Evolutionary conservation across 2,113 vertebrate genomes (phyloP), one percentile per base, ranked within the genome.

Genomic region (Orientallactaga bullata): DNA sequence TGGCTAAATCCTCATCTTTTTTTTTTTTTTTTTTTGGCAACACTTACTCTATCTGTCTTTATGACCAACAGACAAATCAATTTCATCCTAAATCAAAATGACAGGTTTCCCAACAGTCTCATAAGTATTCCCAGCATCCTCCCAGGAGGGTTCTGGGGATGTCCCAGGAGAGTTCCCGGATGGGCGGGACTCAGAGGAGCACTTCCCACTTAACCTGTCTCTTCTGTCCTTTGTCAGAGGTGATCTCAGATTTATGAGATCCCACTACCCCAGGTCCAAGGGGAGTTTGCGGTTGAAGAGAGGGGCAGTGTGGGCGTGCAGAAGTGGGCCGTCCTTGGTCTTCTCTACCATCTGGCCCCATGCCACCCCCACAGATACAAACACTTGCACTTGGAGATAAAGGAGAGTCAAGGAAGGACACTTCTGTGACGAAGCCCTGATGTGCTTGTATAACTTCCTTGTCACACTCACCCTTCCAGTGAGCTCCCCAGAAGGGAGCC

Each of bases 61-160:
- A 32, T 55, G 61, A 68, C 74, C 3, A 24, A 95, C 95, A 94
- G 91, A 95, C 88, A 94, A 92, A 96, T 96, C 86, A 87, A 42
- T 93, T 96, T 86, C 32, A 58, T 79, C 88, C 63, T 96, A 94
- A 95, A 95, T 96, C 95, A 95, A 92, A 93, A 94, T 47, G 88
- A 63, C 39, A 24, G 61, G 39, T 68, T 95, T 90, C 69, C 55
- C 68, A 55, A 65, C 80, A 85, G 68, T 77, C 55, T 39, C 24
- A 6, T 16, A 1, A 65, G 18, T 7, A 47, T 95, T 85, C n/a
- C n/a, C 26, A 71, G 90, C 39, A 4, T 13, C 15, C 55, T 42
- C 24, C 37, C 77, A 11, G 60, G 88, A 89, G 61, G 39, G 80
- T 65, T 83, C 42, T 0, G 0, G 63, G 63, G 55, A 11, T 80